Percentiles rank a stretch among this genome's conserved stretches.
Conservation (phyloP, 2,888 invertebrate species). For the Drosophila borborema region DNA sequence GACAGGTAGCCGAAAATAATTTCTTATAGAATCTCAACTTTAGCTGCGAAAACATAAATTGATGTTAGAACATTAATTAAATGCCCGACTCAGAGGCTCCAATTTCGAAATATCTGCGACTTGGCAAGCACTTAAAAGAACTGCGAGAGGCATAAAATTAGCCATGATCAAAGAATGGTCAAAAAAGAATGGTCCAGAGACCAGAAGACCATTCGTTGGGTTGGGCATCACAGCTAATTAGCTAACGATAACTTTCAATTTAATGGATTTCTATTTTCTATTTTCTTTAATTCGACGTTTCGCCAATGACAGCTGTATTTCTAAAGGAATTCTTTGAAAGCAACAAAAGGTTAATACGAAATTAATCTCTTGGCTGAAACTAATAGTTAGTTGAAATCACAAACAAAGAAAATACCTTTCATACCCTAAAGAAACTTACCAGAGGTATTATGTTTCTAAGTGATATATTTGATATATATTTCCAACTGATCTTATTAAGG, state of each 20-base stretch:
- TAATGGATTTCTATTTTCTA: conserved; percentile 36
- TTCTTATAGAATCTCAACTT: conserved; percentile 42
- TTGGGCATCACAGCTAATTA: conserved; percentile 36
- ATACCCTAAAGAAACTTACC: not conserved
- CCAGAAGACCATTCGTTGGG: conserved; percentile 58
- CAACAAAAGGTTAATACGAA: conserved; percentile 24
- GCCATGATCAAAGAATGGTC: conserved; percentile 54
- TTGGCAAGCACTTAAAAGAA: conserved; percentile 27
- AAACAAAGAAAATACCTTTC: conserved; percentile 37
- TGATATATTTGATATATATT: not conserved
- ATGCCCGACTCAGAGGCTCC: conserved; percentile 33
- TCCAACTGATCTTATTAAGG: too few relatives aligned
- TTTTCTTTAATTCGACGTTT: conserved; percentile 60
- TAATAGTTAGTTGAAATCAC: conserved; percentile 11
- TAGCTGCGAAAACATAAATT: conserved; percentile 54
- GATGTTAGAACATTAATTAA: conserved; percentile 72
- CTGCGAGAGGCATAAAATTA: conserved; percentile 52
- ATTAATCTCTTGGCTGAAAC: conserved; percentile 39
- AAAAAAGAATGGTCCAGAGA: conserved; percentile 42
- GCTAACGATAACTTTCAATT: conserved; percentile 48
- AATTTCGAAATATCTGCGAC: conserved; percentile 49
- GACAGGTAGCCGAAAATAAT: conserved; percentile 41
- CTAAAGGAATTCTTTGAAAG: conserved; percentile 41
- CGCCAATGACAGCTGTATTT: conserved; percentile 62
- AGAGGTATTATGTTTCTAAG: not conserved